Evolutionary conservation across 2,888 invertebrate species (phyloP).

Genomic region (Scrobipalpa costella): DNA sequence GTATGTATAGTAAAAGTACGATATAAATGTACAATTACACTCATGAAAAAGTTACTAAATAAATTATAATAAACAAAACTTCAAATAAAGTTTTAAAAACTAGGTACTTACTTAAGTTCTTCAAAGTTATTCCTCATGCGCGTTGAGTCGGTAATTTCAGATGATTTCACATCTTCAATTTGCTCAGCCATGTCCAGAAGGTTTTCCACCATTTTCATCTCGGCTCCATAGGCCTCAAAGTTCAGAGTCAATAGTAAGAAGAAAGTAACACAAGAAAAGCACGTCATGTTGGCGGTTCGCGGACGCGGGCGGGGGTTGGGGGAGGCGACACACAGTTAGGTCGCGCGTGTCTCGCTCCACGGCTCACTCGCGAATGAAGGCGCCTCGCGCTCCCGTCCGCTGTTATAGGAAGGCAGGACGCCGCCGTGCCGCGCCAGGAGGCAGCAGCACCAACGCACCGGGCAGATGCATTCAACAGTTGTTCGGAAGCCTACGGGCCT

Average conservation of each 20-base stretch:
- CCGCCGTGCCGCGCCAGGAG: conserved; percentile 34
- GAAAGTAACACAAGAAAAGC: conserved; percentile 45
- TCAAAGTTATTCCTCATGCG: conserved; percentile 58
- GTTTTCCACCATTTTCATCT: conserved; percentile 49
- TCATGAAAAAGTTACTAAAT: neutral
- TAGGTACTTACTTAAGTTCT: conserved; percentile 63
- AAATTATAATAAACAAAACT: neutral
- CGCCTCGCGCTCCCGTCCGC: conserved; percentile 2
- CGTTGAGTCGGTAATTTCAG: conserved; percentile 53
- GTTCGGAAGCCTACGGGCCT: conserved; percentile 52
- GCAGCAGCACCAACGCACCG: neutral
- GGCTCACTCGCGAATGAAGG: conserved; percentile 1
- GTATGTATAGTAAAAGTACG: no score
- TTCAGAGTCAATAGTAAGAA: conserved; percentile 39
- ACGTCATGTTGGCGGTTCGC: conserved; percentile 57
- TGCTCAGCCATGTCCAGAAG: conserved; percentile 54
- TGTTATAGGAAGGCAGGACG: conserved; percentile 34
- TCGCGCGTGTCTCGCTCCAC: conserved; percentile 2
- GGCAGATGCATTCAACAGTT: conserved; percentile 77
- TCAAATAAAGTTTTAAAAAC: neutral
- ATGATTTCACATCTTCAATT: conserved; percentile 53
- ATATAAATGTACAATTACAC: neutral
- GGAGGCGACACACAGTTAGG: neutral
- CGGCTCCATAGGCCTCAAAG: conserved; percentile 47
- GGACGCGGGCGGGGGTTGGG: conserved; percentile 29